Evolutionary conservation across 2,888 invertebrate genomes (phyloP).

Genomic region (Drosophila conformis): DNA sequence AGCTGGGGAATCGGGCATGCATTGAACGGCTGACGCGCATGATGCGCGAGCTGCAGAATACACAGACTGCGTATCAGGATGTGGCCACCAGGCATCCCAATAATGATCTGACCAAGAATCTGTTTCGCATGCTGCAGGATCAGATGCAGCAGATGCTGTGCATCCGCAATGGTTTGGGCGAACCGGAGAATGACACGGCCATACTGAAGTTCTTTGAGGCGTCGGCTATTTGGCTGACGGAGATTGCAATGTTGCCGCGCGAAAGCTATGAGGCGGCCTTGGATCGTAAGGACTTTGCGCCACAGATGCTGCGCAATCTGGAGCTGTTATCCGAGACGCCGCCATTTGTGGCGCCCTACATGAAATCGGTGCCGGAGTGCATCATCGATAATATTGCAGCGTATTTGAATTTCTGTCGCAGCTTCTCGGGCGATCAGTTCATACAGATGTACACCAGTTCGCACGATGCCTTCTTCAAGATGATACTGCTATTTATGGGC

Average conservation of each 20-base stretch:
- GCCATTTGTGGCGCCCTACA: slow-evolving; percentile 89
- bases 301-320: slow-evolving; percentile 85
- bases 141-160: slow-evolving; percentile 89
- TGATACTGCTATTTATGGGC: slow-evolving; percentile 95
- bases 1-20: slow-evolving; percentile 90
- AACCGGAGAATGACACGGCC: slow-evolving; percentile 90
- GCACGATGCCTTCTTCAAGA: slow-evolving; percentile 87
- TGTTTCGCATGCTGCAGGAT: slow-evolving; percentile 88
- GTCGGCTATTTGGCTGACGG: slow-evolving; percentile 93
- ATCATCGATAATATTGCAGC: slow-evolving; percentile 94
- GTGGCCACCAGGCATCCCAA: slow-evolving; percentile 87
- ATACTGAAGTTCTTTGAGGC: slow-evolving; percentile 92
- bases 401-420: slow-evolving; percentile 90
- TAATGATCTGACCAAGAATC: slow-evolving; percentile 88
- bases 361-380: slow-evolving; percentile 95
- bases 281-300: slow-evolving; percentile 87
- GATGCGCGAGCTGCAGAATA: slow-evolving; percentile 90
- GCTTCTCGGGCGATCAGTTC: slow-evolving; percentile 89
- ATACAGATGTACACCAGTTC: slow-evolving; percentile 88
- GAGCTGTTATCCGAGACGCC: slow-evolving; percentile 86
- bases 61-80: slow-evolving; percentile 91
- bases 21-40: slow-evolving; percentile 88
- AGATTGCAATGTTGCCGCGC: slow-evolving; percentile 88
- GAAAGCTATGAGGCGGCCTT: slow-evolving; percentile 80
- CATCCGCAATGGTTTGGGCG: slow-evolving; percentile 90